These are phyloP conservation scores for Yponomeuta cagnagella DNA, from an alignment of 2,888 invertebrate species.

Conservation along the genomic window DNA sequence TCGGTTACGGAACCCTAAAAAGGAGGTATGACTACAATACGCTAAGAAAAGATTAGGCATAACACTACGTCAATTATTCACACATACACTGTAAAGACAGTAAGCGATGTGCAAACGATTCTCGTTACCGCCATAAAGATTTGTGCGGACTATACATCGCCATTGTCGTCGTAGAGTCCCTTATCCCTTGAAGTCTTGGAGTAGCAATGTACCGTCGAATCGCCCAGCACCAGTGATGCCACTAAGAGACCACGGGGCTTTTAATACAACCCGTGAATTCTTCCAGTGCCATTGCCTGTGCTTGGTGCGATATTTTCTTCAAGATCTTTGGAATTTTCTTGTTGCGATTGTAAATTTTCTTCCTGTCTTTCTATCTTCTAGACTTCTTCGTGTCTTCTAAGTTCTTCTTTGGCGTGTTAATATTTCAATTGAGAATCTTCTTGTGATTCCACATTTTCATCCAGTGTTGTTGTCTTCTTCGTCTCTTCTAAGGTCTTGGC, in stretches of 20 bases:
- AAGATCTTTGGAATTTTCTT: constrained; percentile 19
- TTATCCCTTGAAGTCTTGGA: background rate
- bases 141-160: no score
- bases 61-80: no score
- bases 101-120: no score
- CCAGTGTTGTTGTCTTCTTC: no score
- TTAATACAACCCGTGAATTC: constrained; percentile 85
- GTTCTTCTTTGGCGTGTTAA: background rate
- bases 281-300: constrained; percentile 91
- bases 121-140: no score
- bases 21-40: no score
- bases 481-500: no score
- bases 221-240: constrained; percentile 79
- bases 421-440: no score
- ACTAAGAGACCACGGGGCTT: constrained; percentile 82
- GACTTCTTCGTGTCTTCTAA: constrained; percentile 13
- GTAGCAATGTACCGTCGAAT: constrained; percentile 26
- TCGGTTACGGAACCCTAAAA: no score
- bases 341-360: constrained; percentile 16
- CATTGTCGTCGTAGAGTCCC: background rate
- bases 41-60: no score
- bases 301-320: constrained; percentile 55
- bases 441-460: no score
- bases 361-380: background rate
- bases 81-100: no score